Base-by-base conservation (phyloP, 2,113 vertebrate genomes). In the Paralichthys olivaceus region DNA sequence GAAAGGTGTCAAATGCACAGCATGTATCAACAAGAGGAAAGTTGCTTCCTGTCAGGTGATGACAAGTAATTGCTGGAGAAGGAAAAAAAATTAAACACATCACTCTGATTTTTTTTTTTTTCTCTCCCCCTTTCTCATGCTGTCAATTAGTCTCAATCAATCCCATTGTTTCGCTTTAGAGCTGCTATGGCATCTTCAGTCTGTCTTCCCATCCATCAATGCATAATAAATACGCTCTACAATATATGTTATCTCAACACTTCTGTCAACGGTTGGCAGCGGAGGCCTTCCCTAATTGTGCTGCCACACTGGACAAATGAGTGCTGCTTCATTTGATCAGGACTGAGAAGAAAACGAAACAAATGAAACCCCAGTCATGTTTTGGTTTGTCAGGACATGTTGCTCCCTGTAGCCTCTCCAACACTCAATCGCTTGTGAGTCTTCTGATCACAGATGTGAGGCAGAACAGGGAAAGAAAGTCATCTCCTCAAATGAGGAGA, bases 131-230 rank as follows among this genome's bases (percentile, higher is more conserved):
- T 60, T 71, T 43, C 61, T 66, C 66, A 69, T 83, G 88, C 88
- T 92, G 90, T 90, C 90, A 91, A 93, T 92, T 91, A 92, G 91
- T 26, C 89, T 93, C 91, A 93, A 89, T 92, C 91, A 92, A 90
- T 78, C 71, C 82, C 37, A 57, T 77, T 59, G 19, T 88, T 90
- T 83, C 72, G 87, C 86, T 87, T 89, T 87, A 84, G 89, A 79
- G 72, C 79, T 75, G 80, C 84, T 87, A 86, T 81, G 84, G 77
- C 84, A 85, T 84, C 83, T 87, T 64, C 69, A 64, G 82, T 79
- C 85, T 81, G 84, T 89, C 86, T 88, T 72, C 51, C 75, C 80
- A 68, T 83, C 85, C 74, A 5, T 90, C 86, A 82, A 58, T 43
- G 73, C 78, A 78, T 90, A 80, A 85, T 89, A 89, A 91, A 90